phyloP scores from a whole-genome alignment of 2,113 vertebrate species.

The Corynorhinus townsendii region DNA sequence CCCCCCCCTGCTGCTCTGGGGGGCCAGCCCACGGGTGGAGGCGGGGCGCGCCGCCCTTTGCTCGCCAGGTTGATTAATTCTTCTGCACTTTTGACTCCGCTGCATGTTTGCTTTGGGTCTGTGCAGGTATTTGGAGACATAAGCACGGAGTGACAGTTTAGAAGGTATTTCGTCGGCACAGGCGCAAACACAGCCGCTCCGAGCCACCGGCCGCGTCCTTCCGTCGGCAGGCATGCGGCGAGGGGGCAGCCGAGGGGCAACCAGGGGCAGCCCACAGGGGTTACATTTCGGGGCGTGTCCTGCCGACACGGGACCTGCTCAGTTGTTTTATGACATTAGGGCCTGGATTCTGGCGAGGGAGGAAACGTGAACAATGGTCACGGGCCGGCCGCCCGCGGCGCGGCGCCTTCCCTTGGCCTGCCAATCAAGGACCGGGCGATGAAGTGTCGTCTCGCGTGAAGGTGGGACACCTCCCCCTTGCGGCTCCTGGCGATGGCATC shows the following conservation, averaged over 20 bases:
- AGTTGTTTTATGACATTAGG: slow-evolving; percentile 64
- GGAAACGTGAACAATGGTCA: neutral
- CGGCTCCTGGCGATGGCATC: neutral
- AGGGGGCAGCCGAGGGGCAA: too few relatives aligned
- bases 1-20: slow-evolving; percentile 49
- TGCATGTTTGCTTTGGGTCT: slow-evolving; percentile 81
- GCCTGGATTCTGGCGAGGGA: neutral
- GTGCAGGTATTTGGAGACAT: slow-evolving; percentile 77
- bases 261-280: neutral
- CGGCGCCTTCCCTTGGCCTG: slow-evolving; percentile 26
- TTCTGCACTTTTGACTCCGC: slow-evolving; percentile 84
- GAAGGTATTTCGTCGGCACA: slow-evolving; percentile 63
- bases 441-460: slow-evolving; percentile 41
- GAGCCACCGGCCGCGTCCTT: slow-evolving; percentile 40
- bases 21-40: neutral
- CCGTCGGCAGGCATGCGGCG: slow-evolving; percentile 12
- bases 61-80: slow-evolving; percentile 88
- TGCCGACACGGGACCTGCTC: slow-evolving; percentile 35
- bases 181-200: slow-evolving; percentile 48
- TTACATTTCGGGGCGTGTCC: slow-evolving; percentile 51
- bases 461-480: slow-evolving; percentile 62
- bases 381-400: too few relatives aligned
- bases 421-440: slow-evolving; percentile 46
- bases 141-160: slow-evolving; percentile 72
- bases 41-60: slow-evolving; percentile 64